Evolutionary conservation across 2,797 vertebrate genomes (phyloP), one percentile per base, ranked within the genome.

Genomic region (Gymnopithys bicolor): DNA sequence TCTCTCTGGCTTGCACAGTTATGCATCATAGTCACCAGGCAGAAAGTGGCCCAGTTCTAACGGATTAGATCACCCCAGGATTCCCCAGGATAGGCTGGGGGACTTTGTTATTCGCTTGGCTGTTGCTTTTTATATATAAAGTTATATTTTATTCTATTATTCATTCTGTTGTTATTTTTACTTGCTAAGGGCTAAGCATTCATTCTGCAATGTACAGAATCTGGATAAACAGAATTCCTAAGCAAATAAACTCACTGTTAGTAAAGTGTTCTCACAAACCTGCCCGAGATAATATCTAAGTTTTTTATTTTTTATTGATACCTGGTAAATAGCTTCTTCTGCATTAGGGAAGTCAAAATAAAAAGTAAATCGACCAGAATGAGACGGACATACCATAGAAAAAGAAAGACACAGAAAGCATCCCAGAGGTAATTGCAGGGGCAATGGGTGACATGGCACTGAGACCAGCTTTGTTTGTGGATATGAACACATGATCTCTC

Each of bases 21-120:
- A 0, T 4, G 27, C 2, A 0, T 32, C 4, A 17, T 6, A 33
- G 41, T 9, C 23, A 59, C 12, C 0, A 0, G 18, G 45, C 30
- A 84, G 33, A 70, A 67, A 80, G 45, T 0, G 0, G 13, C 75
- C 37, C 27, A 62, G 24, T 58, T 88, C 33, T 55, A 71, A 73
- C 22, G 19, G n/a, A 21, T 74, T 49, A 92, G 17, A 13, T 10
- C 41, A 32, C 3, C 24, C 32, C 16, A 18, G 19, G 46, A 64
- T 48, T 2, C 13, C 37, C 9, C 23, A 70, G 39, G 21, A 77
- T 5, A 78, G 9, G 21, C 15, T 1, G 0, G 15, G 14, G 12
- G 6, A 27, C 22, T 66, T 66, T 70, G 58, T 45, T 69, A 55
- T 55, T 77, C 11, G 19, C 74, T 90, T 0, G 1, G 18, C 25